Base-by-base conservation (phyloP, 2,113 vertebrate genomes). In the Cyprinodon tularosa region DNA sequence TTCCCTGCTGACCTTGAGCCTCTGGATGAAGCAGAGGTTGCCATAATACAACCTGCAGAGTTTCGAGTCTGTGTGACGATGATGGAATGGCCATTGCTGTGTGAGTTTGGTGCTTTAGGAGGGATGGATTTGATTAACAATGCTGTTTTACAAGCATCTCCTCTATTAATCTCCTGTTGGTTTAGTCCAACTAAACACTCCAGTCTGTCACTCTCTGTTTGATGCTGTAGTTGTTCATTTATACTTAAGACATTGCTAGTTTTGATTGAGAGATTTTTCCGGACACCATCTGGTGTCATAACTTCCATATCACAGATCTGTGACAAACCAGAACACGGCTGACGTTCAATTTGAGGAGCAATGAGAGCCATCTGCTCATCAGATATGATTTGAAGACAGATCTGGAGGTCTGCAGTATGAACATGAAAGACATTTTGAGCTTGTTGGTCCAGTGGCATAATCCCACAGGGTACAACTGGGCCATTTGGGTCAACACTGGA, bases 351-450 rank as follows among this genome's bases (percentile, higher is more conserved):
- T 76, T 93, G 92, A 0, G 90, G 91, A 62, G 93, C 91, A 17
- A 93, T 93, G 38, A 93, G 87, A 14, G 94, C 93, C 53, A 95
- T 70, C 86, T 94, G 93, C 78, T 95, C 94, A 1, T 94, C 94
- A 45, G 94, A 94, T 80, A 95, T 94, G 45, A 95, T 90, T 74
- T 94, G 92, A 45, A 95, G 84, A 71, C 93, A 93, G 64, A 95
- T 94, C 76, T 95, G 94, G 37, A 95, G 92, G 59, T 94, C 94
- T 68, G 90, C 87, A 12, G 93, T 94, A 57, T 88, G 91, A 20
- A 94, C 86, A 42, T 93, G 92, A 86, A 93, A 93, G 37, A 91
- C 90, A 4, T 91, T 93, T 63, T 90, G 91, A 73, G 83, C 57
- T 15, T 84, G 50, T 36, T 88, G 87, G 44, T 89, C 86, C 62